Evolutionary conservation across 2,797 vertebrate genomes (phyloP).

Genomic region (Cossypha caffra): DNA sequence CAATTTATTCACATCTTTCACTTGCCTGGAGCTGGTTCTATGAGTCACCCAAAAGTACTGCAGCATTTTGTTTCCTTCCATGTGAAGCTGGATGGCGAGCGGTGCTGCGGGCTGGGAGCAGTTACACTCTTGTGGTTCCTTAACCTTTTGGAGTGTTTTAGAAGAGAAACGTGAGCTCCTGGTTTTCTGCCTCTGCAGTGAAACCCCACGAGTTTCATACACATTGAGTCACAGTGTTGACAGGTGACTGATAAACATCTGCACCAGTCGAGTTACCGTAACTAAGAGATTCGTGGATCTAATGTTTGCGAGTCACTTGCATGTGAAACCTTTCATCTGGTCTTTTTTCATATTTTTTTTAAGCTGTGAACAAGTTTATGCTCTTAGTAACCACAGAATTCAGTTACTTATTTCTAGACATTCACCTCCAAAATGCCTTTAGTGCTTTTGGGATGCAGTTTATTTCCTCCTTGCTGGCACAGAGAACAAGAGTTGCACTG

Average conservation of each 20-base stretch:
- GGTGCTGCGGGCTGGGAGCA: conserved; percentile 60
- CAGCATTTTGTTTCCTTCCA: conserved; percentile 15
- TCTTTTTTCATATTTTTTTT: not conserved
- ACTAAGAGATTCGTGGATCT: conserved; percentile 59
- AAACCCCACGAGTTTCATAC: conserved; percentile 74
- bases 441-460: not conserved
- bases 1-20: not conserved
- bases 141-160: conserved; percentile 68
- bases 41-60: conserved; percentile 61
- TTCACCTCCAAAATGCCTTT: not conserved
- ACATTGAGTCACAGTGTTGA: conserved; percentile 77
- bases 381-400: conserved; percentile 49
- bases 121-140: conserved; percentile 70
- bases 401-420: conserved; percentile 53
- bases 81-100: conserved; percentile 39
- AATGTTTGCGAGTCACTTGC: conserved; percentile 10
- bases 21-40: conserved; percentile 36
- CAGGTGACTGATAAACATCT: conserved; percentile 82
- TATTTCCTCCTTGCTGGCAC: not conserved
- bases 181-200: conserved; percentile 75
- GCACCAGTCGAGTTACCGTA: conserved; percentile 72
- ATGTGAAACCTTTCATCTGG: conserved; percentile 35
- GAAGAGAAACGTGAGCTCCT: conserved; percentile 79
- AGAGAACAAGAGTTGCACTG: not conserved
- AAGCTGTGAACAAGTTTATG: not conserved